phyloP scores from a whole-genome alignment of 92 coral and sea anemone genomes.

The Galaxea fascicularis region DNA sequence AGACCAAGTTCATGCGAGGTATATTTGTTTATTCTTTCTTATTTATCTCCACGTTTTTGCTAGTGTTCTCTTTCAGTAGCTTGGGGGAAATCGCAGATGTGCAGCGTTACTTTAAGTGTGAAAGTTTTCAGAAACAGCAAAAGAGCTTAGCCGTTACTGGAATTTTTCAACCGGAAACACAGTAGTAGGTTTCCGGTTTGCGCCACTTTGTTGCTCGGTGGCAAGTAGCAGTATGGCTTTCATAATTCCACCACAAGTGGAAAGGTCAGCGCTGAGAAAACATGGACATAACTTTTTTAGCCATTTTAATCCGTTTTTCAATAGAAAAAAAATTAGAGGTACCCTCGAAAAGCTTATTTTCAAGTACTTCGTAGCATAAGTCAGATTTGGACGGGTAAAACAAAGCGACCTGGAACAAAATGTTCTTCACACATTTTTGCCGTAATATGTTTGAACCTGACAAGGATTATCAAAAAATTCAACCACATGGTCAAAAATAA shows the following conservation, averaged over 20 bases:
- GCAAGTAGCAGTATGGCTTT: neutral
- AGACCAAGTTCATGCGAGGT: constrained; percentile 75
- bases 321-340: neutral
- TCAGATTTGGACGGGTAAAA: neutral
- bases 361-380: neutral
- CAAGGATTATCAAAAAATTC: neutral
- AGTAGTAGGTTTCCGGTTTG: constrained; percentile 42
- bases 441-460: neutral
- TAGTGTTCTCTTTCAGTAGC: neutral
- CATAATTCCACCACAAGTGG: constrained; percentile 1
- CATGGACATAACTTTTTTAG: neutral
- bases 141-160: constrained; percentile 39
- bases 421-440: neutral
- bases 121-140: neutral
- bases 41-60: neutral
- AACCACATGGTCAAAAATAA: neutral
- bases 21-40: neutral
- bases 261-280: neutral
- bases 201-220: neutral
- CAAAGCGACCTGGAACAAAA: neutral
- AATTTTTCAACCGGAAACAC: constrained; percentile 70
- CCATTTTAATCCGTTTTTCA: neutral
- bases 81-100: neutral
- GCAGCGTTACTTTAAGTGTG: neutral
- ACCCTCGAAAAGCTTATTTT: constrained; percentile 1